phyloP scores from a whole-genome alignment of 1,140 invertebrate species.

The Lysiphlebus fabarum region DNA sequence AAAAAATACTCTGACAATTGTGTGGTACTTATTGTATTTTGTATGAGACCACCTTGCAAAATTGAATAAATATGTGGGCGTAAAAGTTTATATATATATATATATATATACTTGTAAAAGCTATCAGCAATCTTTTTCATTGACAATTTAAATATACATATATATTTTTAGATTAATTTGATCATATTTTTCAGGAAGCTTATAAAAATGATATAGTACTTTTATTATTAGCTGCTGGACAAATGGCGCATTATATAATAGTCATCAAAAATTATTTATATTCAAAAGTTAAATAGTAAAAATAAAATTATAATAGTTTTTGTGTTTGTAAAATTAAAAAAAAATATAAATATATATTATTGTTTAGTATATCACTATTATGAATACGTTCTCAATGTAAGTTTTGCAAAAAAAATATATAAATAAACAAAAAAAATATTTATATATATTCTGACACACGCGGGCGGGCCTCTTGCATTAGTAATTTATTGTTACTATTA shows the following conservation, averaged over 20 bases:
- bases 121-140: conserved; percentile 22
- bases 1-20: conserved; percentile 38
- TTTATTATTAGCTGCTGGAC: too few relatives aligned
- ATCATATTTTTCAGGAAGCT: too few relatives aligned
- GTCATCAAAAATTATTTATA: too few relatives aligned
- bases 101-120: conserved; percentile 40
- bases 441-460: conserved; percentile 15
- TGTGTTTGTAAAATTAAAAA: too few relatives aligned
- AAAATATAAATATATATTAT: not conserved
- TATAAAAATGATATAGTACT: too few relatives aligned
- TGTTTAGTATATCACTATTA: not conserved
- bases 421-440: not conserved
- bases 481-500: conserved; percentile 54
- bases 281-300: too few relatives aligned
- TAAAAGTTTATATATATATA: too few relatives aligned
- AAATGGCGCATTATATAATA: too few relatives aligned
- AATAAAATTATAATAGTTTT: too few relatives aligned
- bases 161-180: not conserved
- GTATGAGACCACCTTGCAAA: conserved; percentile 20
- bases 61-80: conserved; percentile 29
- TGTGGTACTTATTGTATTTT: conserved; percentile 41
- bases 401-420: not conserved
- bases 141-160: conserved; percentile 1
- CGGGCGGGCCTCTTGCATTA: conserved; percentile 26
- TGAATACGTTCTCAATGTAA: not conserved